Percentiles rank a stretch among this genome's conserved stretches.
These are phyloP conservation scores for Drosophila helvetica DNA, from an alignment of 2,888 invertebrate species.

Conservation along the genomic window DNA sequence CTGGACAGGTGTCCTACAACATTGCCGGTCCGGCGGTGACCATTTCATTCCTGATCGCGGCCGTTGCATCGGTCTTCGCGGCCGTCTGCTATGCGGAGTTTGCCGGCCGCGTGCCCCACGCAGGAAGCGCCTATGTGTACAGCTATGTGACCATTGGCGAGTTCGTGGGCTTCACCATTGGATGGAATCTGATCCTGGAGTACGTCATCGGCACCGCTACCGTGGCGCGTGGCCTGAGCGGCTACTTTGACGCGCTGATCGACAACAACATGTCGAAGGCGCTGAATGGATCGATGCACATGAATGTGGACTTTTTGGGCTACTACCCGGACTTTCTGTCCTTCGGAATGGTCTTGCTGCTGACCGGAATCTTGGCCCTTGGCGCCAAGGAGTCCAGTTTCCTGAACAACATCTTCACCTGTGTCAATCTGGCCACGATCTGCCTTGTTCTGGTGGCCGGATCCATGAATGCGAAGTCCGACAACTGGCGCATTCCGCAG, in stretches of 20 bases:
- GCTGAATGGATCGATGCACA: constrained; percentile 86
- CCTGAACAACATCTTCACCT: constrained; percentile 96
- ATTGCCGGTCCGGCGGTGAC: constrained; percentile 96
- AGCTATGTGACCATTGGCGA: constrained; percentile 93
- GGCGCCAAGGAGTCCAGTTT: constrained; percentile 93
- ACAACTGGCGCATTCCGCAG: constrained; percentile 91
- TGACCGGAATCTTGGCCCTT: constrained; percentile 87
- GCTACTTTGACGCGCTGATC: constrained; percentile 88
- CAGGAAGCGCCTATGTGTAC: constrained; percentile 94
- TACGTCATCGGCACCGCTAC: constrained; percentile 91
- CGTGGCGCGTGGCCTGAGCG: constrained; percentile 90
- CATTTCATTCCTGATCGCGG: constrained; percentile 95
- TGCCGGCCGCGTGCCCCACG: constrained; percentile 91
- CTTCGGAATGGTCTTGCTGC: constrained; percentile 86
- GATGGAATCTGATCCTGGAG: constrained; percentile 93
- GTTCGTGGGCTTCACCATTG: constrained; percentile 91
- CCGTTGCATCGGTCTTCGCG: constrained; percentile 95
- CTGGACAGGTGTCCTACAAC: constrained; percentile 93
- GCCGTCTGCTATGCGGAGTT: constrained; percentile 93
- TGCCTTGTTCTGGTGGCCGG: constrained; percentile 92
- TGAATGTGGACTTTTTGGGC: constrained; percentile 86
- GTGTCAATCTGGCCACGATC: constrained; percentile 93
- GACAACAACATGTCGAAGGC: constrained; percentile 86
- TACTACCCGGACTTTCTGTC: constrained; percentile 90
- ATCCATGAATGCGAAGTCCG: constrained; percentile 89